Evolutionary conservation across 1,140 invertebrate genomes (phyloP).

Genomic region (Pinna nobilis): DNA sequence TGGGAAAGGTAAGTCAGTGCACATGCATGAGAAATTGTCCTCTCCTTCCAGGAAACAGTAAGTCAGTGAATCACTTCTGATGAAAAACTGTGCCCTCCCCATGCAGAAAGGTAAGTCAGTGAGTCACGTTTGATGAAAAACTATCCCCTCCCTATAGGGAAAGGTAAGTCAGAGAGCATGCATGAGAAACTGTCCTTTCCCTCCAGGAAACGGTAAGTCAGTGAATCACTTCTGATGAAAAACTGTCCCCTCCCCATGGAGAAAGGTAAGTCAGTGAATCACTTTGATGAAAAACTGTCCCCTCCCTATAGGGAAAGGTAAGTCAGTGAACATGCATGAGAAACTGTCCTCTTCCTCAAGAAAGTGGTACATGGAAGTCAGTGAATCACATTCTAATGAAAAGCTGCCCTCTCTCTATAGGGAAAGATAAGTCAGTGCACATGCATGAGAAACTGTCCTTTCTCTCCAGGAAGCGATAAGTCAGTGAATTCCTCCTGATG

Average conservation of each 20-base stretch:
- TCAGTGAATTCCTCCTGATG: not conserved
- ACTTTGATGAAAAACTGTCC: too few species aligned
- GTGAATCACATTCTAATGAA: not conserved
- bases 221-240: not conserved
- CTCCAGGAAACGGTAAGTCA: not conserved
- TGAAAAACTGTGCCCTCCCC: not conserved
- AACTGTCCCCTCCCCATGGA: not conserved
- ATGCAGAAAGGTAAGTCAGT: not conserved
- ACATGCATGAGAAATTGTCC: constrained; percentile 94
- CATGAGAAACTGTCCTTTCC: not conserved
- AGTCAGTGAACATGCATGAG: not conserved
- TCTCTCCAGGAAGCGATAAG: not conserved
- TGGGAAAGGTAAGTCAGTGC: too few species aligned
- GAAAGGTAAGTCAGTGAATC: too few species aligned
- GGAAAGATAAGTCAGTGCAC: too few species aligned
- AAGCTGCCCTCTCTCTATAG: not conserved
- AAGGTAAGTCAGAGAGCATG: too few species aligned
- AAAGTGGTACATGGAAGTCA: not conserved
- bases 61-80: not conserved
- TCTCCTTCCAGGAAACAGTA: constrained; percentile 89
- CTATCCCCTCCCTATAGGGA: not conserved
- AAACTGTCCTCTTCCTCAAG: not conserved
- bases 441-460: not conserved
- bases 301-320: not conserved
- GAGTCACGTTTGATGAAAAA: not conserved